phyloP scores from a whole-genome alignment of 2,888 invertebrate species.

The Disparrhopalites patrizii region DNA sequence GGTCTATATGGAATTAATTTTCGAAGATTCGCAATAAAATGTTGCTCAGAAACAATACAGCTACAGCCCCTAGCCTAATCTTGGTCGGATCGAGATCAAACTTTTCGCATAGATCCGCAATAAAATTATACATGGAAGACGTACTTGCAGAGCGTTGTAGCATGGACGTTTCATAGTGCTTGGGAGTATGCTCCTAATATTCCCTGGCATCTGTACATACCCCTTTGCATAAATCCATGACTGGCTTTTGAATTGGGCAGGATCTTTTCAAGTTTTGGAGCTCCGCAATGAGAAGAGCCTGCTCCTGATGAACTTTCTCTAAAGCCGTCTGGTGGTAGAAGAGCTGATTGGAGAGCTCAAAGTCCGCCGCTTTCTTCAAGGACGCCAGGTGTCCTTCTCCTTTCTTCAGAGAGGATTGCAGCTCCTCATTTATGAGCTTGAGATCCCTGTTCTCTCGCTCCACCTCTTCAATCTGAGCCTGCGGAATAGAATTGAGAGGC shows the following conservation, averaged over 20 bases:
- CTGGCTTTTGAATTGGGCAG: slow-evolving; percentile 8
- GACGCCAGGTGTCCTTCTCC: background rate
- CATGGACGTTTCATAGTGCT: too few relatives aligned
- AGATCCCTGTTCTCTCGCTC: background rate
- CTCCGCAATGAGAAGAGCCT: slow-evolving; percentile 16
- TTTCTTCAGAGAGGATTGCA: background rate
- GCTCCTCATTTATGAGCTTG: background rate
- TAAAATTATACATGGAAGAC: too few relatives aligned
- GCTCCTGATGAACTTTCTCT: slow-evolving; percentile 25
- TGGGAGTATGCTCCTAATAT: too few relatives aligned
- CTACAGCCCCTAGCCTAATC: too few relatives aligned
- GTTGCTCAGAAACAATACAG: too few relatives aligned
- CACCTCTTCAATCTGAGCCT: background rate
- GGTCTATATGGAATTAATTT: too few relatives aligned
- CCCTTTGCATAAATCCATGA: background rate
- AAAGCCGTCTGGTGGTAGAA: slow-evolving; percentile 17
- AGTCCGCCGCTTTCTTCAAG: slow-evolving; percentile 1
- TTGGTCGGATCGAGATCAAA: too few relatives aligned
- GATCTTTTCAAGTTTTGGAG: slow-evolving; percentile 18
- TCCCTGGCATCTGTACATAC: too few relatives aligned
- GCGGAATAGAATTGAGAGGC: background rate
- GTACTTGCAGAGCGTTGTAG: too few relatives aligned
- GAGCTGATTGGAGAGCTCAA: slow-evolving; percentile 13
- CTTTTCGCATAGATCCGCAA: too few relatives aligned
- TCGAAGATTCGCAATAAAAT: too few relatives aligned